Base-by-base conservation (phyloP, 2,888 invertebrate genomes). In the Digitonthophagus gazella region DNA sequence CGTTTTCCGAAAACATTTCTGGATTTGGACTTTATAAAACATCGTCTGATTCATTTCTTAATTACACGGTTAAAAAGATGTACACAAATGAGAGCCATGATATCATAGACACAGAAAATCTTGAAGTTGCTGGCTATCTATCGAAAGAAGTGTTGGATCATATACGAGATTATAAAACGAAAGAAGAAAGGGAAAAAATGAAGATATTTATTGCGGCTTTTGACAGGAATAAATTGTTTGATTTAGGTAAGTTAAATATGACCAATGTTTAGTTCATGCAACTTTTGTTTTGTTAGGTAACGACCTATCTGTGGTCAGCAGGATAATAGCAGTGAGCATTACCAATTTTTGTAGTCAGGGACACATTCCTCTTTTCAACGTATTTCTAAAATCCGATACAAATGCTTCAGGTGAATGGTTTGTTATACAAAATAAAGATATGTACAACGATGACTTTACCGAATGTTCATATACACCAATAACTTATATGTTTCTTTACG, bases 91-190 rank as follows among this genome's bases (percentile, higher is more conserved):
- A 69, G 18, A 56, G 58, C 1, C 63, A 67, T 15, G 58, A 58
- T 19, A 44, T 64, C 15, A 64, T 67, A 19, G 2, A 14, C 0
- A 44, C 28, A 6, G 58, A 64, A 14, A 64, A 69, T 18, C 18
- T 69, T 3, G 67, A 69, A 28, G 61, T 69, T n/a, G 69, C 69
- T 2, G 64, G 44, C 2, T 69, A 69, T 16, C 67, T 69, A 6
- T 63, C 69, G 2, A 57, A 56, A 5, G 67, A 67, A 28, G n/a
- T 69, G 1, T 61, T 69, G 15, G 18, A 20, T 1, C 11, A 19
- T 15, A 16, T 69, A 15, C 18, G 22, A 0, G 16, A 44, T 3
- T 44, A 15, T 5, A 15, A 65, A 16, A 63, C 28, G n/a, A n/a
- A 58, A 6, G 61, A 66, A n/a, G 68, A 69, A 18, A 69, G 61